These are phyloP conservation scores for Crenichthys baileyi DNA, from an alignment of 2,797 vertebrate species.

Conservation along the genomic window DNA sequence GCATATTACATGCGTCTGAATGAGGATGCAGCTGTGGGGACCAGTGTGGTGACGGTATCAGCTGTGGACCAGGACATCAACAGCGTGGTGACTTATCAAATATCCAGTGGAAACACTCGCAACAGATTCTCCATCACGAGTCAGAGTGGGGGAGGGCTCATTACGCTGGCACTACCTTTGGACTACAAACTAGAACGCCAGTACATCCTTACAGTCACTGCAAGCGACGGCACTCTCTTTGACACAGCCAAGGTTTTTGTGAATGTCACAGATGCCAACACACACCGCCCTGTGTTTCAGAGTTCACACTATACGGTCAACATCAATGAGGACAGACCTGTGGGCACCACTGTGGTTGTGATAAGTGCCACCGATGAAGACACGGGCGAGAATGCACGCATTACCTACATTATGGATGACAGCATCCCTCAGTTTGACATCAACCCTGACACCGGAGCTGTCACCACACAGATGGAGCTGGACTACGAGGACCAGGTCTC, in stretches of 20 bases:
- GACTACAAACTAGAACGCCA: constrained; percentile 97
- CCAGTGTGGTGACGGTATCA: constrained; percentile 92
- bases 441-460: constrained; percentile 87
- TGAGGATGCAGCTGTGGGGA: constrained; percentile 92
- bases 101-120: constrained; percentile 93
- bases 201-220: constrained; percentile 88
- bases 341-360: constrained; percentile 91
- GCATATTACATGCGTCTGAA: constrained; percentile 91
- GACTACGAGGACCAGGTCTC: constrained; percentile 98
- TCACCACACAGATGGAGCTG: constrained; percentile 93
- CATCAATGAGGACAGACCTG: constrained; percentile 89
- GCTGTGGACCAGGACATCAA: constrained; percentile 94
- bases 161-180: constrained; percentile 91
- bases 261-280: constrained; percentile 96
- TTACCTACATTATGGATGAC: constrained; percentile 97
- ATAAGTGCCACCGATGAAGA: constrained; percentile 97
- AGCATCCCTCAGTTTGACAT: constrained; percentile 97
- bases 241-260: constrained; percentile 90
- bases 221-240: constrained; percentile 90
- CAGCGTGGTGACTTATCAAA: constrained; percentile 96
- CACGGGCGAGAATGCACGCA: constrained; percentile 92
- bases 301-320: constrained; percentile 97
- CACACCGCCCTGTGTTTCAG: constrained; percentile 95
- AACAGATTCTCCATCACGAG: constrained; percentile 98
- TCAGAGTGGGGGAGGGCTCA: constrained; percentile 91